phyloP scores from a whole-genome alignment of 2,113 vertebrate species.

The Tachycineta bicolor region DNA sequence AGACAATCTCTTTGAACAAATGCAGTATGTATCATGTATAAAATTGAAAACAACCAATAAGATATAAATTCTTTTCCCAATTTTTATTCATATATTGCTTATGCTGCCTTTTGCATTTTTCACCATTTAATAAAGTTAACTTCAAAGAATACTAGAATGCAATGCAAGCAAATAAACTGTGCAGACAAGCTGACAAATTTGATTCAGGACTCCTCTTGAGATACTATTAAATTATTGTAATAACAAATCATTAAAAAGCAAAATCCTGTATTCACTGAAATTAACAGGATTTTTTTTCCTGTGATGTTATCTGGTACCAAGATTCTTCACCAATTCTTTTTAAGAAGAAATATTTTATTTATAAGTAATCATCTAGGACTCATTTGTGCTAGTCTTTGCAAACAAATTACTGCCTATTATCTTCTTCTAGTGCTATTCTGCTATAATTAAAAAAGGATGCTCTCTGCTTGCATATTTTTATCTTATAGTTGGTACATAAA shows the following conservation, averaged over 20 bases:
- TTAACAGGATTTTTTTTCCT: background rate
- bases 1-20: background rate
- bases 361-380: background rate
- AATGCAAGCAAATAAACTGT: slow-evolving; percentile 13
- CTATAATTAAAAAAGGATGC: background rate
- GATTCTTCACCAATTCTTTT: background rate
- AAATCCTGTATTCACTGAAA: background rate
- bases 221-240: background rate
- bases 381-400: background rate
- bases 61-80: background rate
- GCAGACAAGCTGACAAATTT: background rate
- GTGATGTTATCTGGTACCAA: background rate
- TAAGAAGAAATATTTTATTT: slow-evolving; percentile 41
- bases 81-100: background rate
- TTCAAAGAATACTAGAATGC: slow-evolving; percentile 13
- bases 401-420: slow-evolving; percentile 13
- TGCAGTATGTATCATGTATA: background rate
- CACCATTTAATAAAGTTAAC: background rate
- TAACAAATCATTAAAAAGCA: background rate
- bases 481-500: background rate
- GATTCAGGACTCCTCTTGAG: slow-evolving; percentile 16
- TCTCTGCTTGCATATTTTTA: background rate
- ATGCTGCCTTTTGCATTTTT: background rate
- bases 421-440: background rate
- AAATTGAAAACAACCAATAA: background rate